phyloP scores from a whole-genome alignment of 2,113 vertebrate genomes.

The Anoura caudifer region DNA sequence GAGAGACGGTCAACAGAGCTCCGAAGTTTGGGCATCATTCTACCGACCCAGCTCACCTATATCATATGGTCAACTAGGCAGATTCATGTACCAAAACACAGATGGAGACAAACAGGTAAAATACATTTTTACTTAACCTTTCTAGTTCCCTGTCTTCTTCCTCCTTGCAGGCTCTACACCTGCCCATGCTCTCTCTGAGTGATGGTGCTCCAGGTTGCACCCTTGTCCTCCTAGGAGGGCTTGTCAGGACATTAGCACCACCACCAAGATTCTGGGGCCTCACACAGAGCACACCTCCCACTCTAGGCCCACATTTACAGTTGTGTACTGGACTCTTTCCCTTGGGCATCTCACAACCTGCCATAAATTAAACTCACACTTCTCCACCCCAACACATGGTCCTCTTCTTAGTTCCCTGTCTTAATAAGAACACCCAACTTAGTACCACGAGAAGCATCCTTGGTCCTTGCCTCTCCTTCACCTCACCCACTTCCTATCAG shows the following conservation, averaged over 20 bases:
- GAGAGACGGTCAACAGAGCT: not conserved
- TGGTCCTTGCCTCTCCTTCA: not conserved
- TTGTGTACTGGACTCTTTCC: not conserved
- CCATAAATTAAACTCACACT: not conserved
- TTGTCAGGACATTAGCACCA: fast-evolving
- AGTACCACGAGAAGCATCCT: not conserved
- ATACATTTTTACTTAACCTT: not conserved
- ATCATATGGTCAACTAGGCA: too few relatives aligned
- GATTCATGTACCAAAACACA: not conserved
- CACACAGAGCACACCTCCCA: not conserved
- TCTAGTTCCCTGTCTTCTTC: not conserved
- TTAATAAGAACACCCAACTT: not conserved
- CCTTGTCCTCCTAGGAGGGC: too few relatives aligned
- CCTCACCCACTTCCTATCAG: not conserved
- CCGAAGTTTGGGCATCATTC: not conserved
- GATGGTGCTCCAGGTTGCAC: not conserved
- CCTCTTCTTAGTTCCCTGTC: not conserved
- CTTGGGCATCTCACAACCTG: not conserved
- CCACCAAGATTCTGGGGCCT: not conserved
- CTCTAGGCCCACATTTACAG: not conserved
- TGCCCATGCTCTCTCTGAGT: not conserved
- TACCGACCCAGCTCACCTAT: too few relatives aligned
- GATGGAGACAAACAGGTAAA: not conserved
- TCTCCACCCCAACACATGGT: not conserved
- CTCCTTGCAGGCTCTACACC: not conserved